Base-by-base conservation (phyloP, 2,888 invertebrate genomes). In the Thelaira solivaga region DNA sequence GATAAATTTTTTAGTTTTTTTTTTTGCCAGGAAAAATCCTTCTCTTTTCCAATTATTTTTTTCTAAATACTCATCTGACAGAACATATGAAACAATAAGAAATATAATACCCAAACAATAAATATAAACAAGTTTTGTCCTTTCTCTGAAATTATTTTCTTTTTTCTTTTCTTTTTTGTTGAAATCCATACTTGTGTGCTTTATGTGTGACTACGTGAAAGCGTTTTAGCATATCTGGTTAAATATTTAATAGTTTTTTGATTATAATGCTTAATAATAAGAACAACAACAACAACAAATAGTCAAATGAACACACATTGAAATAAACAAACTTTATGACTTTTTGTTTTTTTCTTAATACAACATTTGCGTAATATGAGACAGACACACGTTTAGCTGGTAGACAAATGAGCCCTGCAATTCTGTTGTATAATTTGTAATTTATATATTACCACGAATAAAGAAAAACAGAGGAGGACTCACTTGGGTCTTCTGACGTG, bases 171-270 rank as follows among this genome's bases (percentile, higher is more conserved):
- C 29, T 57, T 68, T 49, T 68, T 10, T 20, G 47, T 57, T 26
- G 20, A 39, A 49, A 57, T n/a, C 2, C 7, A 53, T 39, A 36
- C 57, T 47, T 31, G 22, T 18, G n/a, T 20, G 13, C 2, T 36
- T 13, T 0, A 16, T 29, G 59, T 22, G 43, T 41, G 22, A 41
- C 7, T 29, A n/a, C 10, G 16, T 47, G 20, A 31, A 20, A 20
- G 31, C 57, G 8, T 49, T 24, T 39, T 29, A 16, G 47, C 36
- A 62, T 72, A 41, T 76, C 31, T 36, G 13, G 31, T 59, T 43
- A 69, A 72, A 62, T 34, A 68, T 77, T 73, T 68, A 69, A 73
- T 73, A 77, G 77, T 73, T 73, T 31, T 64, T 77, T 64, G 73
- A 68, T 73, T 65, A 51, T 51, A 59, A 73, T 65, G 11, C 49